Base-by-base conservation (phyloP, 2,888 invertebrate species). In the Drosophila algonquin region DNA sequence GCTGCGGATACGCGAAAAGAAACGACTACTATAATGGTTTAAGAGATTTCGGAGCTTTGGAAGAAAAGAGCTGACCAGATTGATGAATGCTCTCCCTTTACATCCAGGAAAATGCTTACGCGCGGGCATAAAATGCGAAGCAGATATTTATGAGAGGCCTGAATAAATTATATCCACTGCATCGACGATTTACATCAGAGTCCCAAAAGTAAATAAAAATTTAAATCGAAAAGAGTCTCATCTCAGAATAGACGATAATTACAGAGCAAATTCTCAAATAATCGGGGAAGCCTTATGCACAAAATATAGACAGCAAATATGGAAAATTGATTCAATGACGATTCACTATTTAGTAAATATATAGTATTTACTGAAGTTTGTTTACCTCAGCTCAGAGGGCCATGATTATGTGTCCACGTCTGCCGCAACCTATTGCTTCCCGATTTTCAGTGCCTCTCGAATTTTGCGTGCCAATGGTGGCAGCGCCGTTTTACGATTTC, bases 121-220 rank as follows among this genome's bases (percentile, higher is more conserved):
- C 14, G 21, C 14, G 40, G 58, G 14, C 61, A 51, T 46, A 53
- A 53, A 59, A 32, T 55, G 32, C 32, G 4, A 9, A 45, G 35
- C 50, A 73, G 46, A 73, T 60, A 60, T 60, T 70, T 70, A 70
- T 69, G 70, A 14, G 57, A 27, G 58, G 48, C 56, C 64, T 73
- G 73, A 72, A 72, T 72, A 72, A 72, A 72, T 73, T 54, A 73
- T 72, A 40, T 24, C 24, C 48, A 30, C 64, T 47, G 64, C 56
- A 73, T 45, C 52, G 70, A 35, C 44, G 24, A 44, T 44, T 40
- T 9, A 14, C 35, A 30, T 47, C 16, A 0, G 7, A 12, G 16
- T 12, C 61, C 21, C 46, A 47, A 61, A 56, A 7, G 40, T 32
- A 61, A 55, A 61, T 35, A 61, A n/a, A 48, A 40, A 40, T 9